These are phyloP conservation scores for Manis javanica DNA, from an alignment of 2,797 vertebrate species.

Conservation along the genomic window DNA sequence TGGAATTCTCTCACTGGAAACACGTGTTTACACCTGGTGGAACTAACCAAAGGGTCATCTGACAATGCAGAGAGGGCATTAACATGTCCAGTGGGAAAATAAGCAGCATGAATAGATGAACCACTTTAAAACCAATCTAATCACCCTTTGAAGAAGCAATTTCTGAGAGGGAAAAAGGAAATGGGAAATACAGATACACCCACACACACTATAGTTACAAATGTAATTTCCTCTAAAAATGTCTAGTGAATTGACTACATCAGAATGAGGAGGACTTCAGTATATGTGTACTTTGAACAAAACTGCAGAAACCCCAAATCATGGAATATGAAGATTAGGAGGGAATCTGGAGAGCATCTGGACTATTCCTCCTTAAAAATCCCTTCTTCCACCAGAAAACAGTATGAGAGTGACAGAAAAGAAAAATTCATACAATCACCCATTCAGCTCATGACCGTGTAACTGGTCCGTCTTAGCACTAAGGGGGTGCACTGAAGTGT, in stretches of 20 bases:
- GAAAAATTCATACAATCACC: background rate
- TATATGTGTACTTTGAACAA: background rate
- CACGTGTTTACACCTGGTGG: background rate
- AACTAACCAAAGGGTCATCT: background rate
- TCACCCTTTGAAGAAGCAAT: conserved; percentile 12
- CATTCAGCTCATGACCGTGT: background rate
- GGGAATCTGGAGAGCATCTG: conserved; percentile 30
- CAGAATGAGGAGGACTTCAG: background rate
- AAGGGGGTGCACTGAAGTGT: background rate
- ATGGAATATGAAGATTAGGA: background rate
- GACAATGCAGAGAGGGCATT: background rate
- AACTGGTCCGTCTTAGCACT: background rate
- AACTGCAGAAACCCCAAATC: background rate
- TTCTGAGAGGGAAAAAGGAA: background rate
- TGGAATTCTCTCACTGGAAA: background rate
- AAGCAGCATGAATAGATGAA: background rate
- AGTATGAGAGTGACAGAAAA: background rate
- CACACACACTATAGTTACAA: background rate
- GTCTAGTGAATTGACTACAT: background rate
- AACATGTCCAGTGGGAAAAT: background rate
- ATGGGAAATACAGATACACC: background rate
- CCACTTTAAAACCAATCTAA: background rate
- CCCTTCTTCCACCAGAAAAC: conserved; percentile 24
- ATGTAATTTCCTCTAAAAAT: conserved; percentile 1
- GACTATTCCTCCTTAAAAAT: background rate